Percentiles rank a stretch among this genome's conserved stretches.
These are phyloP conservation scores for Ophion ventricosus DNA, from an alignment of 2,888 invertebrate genomes.

Conservation along the genomic window DNA sequence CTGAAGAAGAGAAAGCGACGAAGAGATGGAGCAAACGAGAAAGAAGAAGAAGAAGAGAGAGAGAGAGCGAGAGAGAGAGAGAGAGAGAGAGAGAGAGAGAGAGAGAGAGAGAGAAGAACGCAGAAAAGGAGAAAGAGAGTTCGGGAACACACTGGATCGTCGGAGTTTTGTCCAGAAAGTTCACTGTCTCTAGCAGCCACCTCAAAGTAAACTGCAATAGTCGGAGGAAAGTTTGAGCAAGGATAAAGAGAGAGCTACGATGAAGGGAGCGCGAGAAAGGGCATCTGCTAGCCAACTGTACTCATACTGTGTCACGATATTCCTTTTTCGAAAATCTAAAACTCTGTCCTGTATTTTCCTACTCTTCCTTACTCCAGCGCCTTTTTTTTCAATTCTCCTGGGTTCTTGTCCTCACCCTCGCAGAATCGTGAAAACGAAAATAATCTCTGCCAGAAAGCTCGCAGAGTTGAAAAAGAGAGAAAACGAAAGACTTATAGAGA, in stretches of 20 bases:
- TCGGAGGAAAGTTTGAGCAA: slow-evolving; percentile 53
- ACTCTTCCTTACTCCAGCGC: background rate
- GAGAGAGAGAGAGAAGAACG: background rate
- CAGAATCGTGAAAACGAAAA: slow-evolving; percentile 52
- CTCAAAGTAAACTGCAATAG: slow-evolving; percentile 62
- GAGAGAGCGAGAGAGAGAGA: background rate
- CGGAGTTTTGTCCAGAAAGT: slow-evolving; percentile 53
- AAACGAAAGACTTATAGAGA: slow-evolving; percentile 11
- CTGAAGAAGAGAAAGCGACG: background rate
- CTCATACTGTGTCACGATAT: slow-evolving; percentile 61
- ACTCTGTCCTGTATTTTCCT: slow-evolving; percentile 44
- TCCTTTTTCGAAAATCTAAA: slow-evolving; percentile 58
- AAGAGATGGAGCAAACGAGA: background rate
- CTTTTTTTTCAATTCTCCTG: background rate
- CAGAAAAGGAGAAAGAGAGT: slow-evolving; percentile 3
- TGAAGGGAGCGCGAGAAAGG: slow-evolving; percentile 4
- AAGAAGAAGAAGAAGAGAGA: background rate
- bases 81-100: background rate
- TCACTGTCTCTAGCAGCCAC: slow-evolving; percentile 56
- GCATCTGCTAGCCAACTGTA: slow-evolving; percentile 60
- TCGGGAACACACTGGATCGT: slow-evolving; percentile 6
- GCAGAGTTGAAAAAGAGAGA: slow-evolving; percentile 17
- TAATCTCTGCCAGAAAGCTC: slow-evolving; percentile 42
- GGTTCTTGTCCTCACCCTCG: slow-evolving; percentile 28
- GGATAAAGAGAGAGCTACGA: slow-evolving; percentile 39